Evolutionary conservation across 2,113 vertebrate species (phyloP).

Genomic region (Calypte anna): DNA sequence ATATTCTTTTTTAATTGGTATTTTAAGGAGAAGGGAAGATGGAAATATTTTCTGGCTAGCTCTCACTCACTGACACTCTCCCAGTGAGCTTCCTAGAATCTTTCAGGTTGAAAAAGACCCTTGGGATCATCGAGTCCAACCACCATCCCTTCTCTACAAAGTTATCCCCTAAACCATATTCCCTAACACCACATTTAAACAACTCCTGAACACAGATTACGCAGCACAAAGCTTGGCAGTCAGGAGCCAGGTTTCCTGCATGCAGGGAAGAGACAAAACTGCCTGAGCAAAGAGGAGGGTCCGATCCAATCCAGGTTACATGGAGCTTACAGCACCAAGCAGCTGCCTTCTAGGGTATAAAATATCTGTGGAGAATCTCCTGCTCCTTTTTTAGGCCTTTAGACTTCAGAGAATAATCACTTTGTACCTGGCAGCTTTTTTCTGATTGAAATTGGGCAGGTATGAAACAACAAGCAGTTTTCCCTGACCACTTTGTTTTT

Average conservation of each 20-base stretch:
- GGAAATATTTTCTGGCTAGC: neutral
- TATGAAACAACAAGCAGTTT: neutral
- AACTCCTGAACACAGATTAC: neutral
- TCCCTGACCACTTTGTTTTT: neutral
- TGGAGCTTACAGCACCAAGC: neutral
- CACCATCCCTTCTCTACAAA: no score
- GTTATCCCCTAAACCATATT: no score
- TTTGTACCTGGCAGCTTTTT: neutral
- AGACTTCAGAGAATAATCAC: neutral
- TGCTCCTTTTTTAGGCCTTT: neutral
- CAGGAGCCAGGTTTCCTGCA: neutral
- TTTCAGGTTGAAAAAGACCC: no score
- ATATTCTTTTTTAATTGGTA: neutral
- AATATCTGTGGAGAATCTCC: neutral
- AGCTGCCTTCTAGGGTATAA: neutral
- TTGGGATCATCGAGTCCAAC: no score
- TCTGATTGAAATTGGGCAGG: neutral
- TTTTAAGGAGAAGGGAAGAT: neutral
- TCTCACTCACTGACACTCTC: neutral
- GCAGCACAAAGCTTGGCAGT: neutral
- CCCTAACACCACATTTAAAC: no score
- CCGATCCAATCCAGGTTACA: neutral
- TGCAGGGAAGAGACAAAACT: neutral
- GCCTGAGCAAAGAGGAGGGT: neutral
- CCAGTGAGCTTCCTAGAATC: neutral